Evolutionary conservation across 2,888 invertebrate genomes (phyloP).

Genomic region (Harmothoe impar): DNA sequence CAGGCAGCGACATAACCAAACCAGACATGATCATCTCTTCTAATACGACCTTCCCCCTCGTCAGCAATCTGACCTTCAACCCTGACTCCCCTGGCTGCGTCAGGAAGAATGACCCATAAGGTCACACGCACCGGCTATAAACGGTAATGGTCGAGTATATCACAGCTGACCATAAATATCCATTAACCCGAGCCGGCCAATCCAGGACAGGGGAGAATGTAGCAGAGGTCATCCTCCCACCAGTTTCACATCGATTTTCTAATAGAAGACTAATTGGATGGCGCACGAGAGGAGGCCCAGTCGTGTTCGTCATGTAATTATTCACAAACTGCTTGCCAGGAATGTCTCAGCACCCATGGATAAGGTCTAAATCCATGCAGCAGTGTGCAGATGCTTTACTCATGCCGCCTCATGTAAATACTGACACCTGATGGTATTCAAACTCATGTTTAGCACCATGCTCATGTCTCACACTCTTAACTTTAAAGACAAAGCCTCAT

Average conservation of each 20-base stretch:
- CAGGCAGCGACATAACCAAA: not conserved
- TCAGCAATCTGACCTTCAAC: not conserved
- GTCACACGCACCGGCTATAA: not conserved
- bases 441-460: too few relatives aligned
- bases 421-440: too few relatives aligned
- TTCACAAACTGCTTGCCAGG: too few relatives aligned
- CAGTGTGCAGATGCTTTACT: too few relatives aligned
- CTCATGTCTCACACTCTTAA: too few relatives aligned
- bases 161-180: constrained; percentile 12
- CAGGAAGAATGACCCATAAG: not conserved
- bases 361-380: too few relatives aligned
- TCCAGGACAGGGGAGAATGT: constrained; percentile 10
- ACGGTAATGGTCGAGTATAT: not conserved
- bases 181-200: not conserved
- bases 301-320: too few relatives aligned
- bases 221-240: not conserved
- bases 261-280: not conserved
- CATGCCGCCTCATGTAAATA: too few relatives aligned
- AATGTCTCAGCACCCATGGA: too few relatives aligned
- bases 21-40: not conserved
- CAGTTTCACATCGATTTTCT: not conserved
- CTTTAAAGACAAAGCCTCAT: too few relatives aligned
- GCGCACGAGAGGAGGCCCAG: not conserved
- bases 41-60: constrained; percentile 1
- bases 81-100: not conserved